Conservation (phyloP, 1,140 invertebrate species). For the Drosophila murphyi region DNA sequence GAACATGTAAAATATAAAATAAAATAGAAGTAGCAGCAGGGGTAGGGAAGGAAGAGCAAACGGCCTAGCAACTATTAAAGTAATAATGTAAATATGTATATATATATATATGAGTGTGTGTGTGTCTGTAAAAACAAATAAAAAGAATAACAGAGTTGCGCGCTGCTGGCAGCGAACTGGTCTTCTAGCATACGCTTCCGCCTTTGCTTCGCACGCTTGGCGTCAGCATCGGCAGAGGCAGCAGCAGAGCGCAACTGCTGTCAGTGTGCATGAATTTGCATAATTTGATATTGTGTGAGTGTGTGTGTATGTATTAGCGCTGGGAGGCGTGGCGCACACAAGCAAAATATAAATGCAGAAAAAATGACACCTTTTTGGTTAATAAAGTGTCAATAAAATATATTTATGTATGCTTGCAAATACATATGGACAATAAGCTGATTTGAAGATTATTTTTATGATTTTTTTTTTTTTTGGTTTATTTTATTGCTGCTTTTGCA, state of each 20-base stretch:
- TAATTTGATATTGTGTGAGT: conserved; percentile 57
- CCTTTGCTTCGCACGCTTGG: conserved; percentile 54
- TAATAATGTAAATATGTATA: conserved; percentile 24
- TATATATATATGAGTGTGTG: conserved; percentile 9
- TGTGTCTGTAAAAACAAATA: conserved; percentile 34
- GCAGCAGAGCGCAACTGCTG: conserved; percentile 34
- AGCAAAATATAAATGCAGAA: conserved; percentile 28
- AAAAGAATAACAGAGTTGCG: conserved; percentile 40
- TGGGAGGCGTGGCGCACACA: conserved; percentile 51
- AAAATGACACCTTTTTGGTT: conserved; percentile 58
- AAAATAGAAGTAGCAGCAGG: conserved; percentile 39
- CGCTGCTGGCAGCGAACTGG: conserved; percentile 59
- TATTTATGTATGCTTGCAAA: conserved; percentile 19
- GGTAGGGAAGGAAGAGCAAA: conserved; percentile 11
- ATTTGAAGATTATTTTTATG: conserved; percentile 25
- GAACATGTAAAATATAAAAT: conserved; percentile 39
- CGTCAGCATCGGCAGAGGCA: conserved; percentile 30
- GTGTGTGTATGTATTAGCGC: conserved; percentile 1
- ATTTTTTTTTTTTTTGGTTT: conserved; percentile 28
- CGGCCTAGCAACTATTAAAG: conserved; percentile 52
- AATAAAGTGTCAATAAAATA: conserved; percentile 43
- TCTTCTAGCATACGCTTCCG: conserved; percentile 68
- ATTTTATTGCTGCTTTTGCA: conserved; percentile 54
- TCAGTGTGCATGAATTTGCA: conserved; percentile 72
- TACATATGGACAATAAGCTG: conserved; percentile 45